Percentiles rank a stretch among this genome's conserved stretches.
phyloP scores from a whole-genome alignment of 2,797 vertebrate genomes.

The Manis crassicaudata region DNA sequence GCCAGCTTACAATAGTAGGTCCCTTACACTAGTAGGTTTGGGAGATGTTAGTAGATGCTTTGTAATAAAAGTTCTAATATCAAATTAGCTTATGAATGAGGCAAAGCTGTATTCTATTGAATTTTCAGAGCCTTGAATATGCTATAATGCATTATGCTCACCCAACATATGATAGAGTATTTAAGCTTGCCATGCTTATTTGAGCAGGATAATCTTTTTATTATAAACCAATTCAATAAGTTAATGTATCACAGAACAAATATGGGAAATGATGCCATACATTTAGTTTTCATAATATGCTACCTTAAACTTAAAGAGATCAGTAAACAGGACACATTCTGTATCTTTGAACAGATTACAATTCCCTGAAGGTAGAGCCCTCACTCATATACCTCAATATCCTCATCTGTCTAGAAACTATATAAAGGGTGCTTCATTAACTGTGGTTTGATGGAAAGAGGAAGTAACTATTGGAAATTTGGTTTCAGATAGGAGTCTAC shows the following conservation, averaged over 20 bases:
- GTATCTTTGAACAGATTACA: neutral
- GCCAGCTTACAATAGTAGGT: neutral
- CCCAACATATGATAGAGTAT: neutral
- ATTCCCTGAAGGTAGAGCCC: neutral
- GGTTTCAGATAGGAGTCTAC: neutral
- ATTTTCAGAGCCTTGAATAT: neutral
- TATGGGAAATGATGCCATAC: neutral
- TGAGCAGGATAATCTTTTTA: neutral
- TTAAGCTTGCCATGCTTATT: neutral
- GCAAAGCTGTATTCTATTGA: neutral
- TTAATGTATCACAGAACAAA: neutral
- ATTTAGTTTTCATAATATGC: neutral
- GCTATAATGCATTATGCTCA: neutral
- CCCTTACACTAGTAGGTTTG: neutral
- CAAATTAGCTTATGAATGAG: neutral
- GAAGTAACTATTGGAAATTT: neutral
- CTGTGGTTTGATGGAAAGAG: neutral
- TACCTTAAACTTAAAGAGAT: neutral
- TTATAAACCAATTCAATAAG: neutral
- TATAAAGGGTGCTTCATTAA: neutral
- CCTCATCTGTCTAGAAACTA: neutral
- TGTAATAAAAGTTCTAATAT: neutral
- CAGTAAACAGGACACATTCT: neutral
- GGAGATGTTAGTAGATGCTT: neutral
- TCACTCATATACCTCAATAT: neutral